phyloP scores from a whole-genome alignment of 2,113 vertebrate genomes.

The Corvus hawaiiensis region DNA sequence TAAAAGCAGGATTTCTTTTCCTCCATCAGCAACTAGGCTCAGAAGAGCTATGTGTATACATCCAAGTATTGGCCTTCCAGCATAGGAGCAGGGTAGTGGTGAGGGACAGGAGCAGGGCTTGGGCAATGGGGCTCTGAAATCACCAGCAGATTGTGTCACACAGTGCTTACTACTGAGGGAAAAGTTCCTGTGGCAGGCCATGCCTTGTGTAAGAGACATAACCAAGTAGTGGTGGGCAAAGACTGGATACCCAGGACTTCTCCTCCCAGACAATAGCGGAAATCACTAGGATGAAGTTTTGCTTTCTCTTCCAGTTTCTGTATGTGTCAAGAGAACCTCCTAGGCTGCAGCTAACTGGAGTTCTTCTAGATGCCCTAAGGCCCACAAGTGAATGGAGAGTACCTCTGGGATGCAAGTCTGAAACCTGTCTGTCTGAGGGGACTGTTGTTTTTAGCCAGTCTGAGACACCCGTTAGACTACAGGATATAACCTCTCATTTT shows the following conservation, averaged over 20 bases:
- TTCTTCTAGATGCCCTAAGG: background rate
- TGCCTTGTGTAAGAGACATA: background rate
- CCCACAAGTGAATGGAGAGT: background rate
- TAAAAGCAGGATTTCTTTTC: background rate
- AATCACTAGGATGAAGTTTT: background rate
- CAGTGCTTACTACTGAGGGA: background rate
- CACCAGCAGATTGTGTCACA: background rate
- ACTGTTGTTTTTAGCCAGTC: background rate
- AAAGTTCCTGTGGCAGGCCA: rapidly evolving
- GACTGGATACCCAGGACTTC: background rate
- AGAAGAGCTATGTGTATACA: background rate
- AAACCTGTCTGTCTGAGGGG: background rate
- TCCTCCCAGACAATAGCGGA: background rate
- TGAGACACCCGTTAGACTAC: background rate
- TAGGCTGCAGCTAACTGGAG: background rate
- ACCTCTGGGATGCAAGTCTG: background rate
- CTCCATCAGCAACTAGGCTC: background rate
- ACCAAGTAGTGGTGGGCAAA: background rate
- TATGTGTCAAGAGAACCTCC: background rate
- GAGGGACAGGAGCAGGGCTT: background rate
- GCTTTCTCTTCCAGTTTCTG: background rate
- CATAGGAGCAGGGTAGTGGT: background rate
- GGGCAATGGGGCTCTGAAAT: background rate
- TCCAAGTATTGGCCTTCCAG: background rate
- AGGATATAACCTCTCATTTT: background rate